These are phyloP conservation scores for Pogonomyrmex californicus DNA, from an alignment of 1,140 invertebrate species.

Conservation along the genomic window DNA sequence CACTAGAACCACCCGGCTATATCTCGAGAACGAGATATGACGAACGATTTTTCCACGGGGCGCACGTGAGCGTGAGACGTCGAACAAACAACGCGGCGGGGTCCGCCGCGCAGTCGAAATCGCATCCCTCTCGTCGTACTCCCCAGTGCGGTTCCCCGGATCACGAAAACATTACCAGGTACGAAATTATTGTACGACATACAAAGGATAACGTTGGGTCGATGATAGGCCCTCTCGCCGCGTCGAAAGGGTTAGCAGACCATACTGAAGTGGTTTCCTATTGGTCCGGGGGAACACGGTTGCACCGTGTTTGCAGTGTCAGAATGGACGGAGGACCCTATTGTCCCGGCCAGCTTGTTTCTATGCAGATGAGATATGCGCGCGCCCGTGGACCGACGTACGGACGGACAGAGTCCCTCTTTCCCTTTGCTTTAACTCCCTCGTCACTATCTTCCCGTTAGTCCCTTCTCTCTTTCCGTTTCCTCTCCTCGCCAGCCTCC, in stretches of 20 bases:
- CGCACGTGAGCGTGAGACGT: constrained; percentile 18
- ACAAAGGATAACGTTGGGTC: constrained; percentile 76
- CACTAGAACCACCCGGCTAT: constrained; percentile 16
- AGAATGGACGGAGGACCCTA: constrained; percentile 84
- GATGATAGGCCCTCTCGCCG: constrained; percentile 72
- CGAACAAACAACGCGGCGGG: constrained; percentile 27
- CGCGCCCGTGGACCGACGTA: constrained; percentile 66
- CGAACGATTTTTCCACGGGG: constrained; percentile 61
- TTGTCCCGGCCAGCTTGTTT: constrained; percentile 85
- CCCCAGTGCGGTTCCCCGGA: constrained; percentile 9
- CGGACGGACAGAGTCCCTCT: constrained; percentile 63
- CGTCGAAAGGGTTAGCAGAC: constrained; percentile 81
- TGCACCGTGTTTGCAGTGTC: constrained; percentile 84
- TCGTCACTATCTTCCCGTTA: constrained; percentile 34
- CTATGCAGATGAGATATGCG: constrained; percentile 85
- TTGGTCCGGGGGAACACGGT: constrained; percentile 80
- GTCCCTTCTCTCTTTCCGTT: constrained; percentile 24
- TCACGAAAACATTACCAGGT: constrained; percentile 71
- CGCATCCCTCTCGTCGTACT: constrained; percentile 18
- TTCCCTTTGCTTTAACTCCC: constrained; percentile 66
- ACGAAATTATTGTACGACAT: constrained; percentile 76
- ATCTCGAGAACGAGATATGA: neutral
- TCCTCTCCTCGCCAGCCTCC: neutral
- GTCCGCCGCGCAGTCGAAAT: neutral
- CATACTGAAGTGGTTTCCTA: constrained; percentile 79